phyloP scores from a whole-genome alignment of 2,888 invertebrate genomes.

The Dryobotodes eremita region DNA sequence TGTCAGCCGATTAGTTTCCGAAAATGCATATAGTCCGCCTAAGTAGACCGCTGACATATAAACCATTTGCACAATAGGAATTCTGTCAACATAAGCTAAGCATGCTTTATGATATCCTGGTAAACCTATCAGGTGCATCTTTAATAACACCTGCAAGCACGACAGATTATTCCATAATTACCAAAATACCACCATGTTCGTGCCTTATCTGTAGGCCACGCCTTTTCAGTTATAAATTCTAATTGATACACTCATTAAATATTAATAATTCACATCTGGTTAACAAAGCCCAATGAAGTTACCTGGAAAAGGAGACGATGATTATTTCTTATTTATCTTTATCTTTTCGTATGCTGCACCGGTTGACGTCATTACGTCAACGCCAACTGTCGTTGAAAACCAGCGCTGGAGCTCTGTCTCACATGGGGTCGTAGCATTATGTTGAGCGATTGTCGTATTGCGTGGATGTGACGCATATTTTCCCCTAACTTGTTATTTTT shows the following conservation, averaged over 20 bases:
- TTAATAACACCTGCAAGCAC: conserved; percentile 27
- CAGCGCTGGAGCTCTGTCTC: too few species aligned
- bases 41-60: not conserved
- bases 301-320: not conserved
- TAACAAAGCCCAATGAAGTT: not conserved
- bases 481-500: too few species aligned
- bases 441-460: too few species aligned
- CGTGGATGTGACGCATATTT: too few species aligned
- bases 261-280: conserved; percentile 16
- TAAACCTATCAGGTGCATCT: conserved; percentile 16
- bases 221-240: conserved; percentile 22
- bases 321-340: too few species aligned
- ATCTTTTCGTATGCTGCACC: too few species aligned
- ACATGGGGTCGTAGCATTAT: too few species aligned
- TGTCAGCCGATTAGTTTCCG: not conserved
- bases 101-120: not conserved
- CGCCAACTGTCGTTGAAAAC: too few species aligned
- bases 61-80: not conserved
- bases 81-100: not conserved
- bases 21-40: not conserved
- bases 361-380: too few species aligned
- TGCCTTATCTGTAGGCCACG: conserved; percentile 33
- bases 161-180: conserved; percentile 25
- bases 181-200: conserved; percentile 21
- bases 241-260: conserved; percentile 22